Base-by-base conservation (phyloP, 2,113 vertebrate species). In the Prunella himalayana region DNA sequence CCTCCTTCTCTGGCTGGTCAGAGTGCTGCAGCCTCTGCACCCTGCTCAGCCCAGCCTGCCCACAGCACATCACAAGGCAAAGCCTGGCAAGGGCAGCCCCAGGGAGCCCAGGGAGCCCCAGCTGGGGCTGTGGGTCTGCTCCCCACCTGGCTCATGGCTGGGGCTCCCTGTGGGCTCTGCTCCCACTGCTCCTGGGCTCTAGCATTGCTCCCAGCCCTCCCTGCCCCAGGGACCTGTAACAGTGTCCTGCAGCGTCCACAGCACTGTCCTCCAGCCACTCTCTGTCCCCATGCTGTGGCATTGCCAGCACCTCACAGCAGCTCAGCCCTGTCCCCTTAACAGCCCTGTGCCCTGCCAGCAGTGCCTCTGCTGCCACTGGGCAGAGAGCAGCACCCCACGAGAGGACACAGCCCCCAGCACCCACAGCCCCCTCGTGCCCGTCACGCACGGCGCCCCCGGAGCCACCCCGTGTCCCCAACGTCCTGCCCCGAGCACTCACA, bases 391-490 rank as follows among this genome's bases (percentile, higher is more conserved):
- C 47, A 47, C 8, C 51, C 41, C 1, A 0, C 15, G 44, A 63
- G 49, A 82, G 35, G 21, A 66, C 33, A 35, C 37, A 56, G 31
- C 7, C 42, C 44, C 78, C 84, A 71, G 23, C 44, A n/a, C 5
- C 59, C 71, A 25, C 39, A 35, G 37, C 17, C 42, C 70, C 51
- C 64, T 77, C 9, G 7, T 12, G 50, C 59, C 31, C 33, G 41
- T 30, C 5, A 1, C 23, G 24, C 53, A 25, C 2, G 44, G 49
- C 56, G 39, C 27, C 15, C 60, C 49, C 3, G 1, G 49, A 79
- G 53, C 41, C 31, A 47, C 49, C 15, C 10, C 0, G 0, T 15
- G 37, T 24, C 41, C 63, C 44, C 1, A 7, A 22, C 25, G 31
- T 14, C 59, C 64, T 42, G 35, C 41, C 57, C 35, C 0, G 0